These are phyloP conservation scores for Pitangus sulphuratus DNA, from an alignment of 2,797 vertebrate species.

Conservation along the genomic window DNA sequence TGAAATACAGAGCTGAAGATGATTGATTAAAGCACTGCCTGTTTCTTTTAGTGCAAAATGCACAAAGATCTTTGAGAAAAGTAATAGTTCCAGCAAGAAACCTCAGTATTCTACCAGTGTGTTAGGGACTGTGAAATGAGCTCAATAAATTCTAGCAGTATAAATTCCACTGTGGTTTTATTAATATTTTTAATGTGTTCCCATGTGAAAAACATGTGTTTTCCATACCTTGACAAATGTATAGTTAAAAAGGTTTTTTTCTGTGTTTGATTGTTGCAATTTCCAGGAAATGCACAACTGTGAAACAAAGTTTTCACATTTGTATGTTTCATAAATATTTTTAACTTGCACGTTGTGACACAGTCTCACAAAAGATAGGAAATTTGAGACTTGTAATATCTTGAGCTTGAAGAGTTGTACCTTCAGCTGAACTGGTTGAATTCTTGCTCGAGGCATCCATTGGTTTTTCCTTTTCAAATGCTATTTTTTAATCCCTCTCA, in stretches of 20 bases:
- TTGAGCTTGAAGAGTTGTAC: neutral
- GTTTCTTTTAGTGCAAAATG: conserved; percentile 45
- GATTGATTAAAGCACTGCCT: conserved; percentile 21
- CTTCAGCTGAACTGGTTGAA: neutral
- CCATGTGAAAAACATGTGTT: conserved; percentile 73
- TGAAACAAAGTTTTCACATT: conserved; percentile 58
- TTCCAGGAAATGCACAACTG: conserved; percentile 28
- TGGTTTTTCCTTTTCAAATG: neutral
- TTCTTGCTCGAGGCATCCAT: neutral
- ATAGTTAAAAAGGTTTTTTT: neutral
- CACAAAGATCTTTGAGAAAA: conserved; percentile 41
- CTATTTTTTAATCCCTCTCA: neutral
- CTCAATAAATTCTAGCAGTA: conserved; percentile 61
- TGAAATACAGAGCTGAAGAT: conserved; percentile 17
- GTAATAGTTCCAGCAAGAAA: conserved; percentile 35
- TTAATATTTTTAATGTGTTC: conserved; percentile 73
- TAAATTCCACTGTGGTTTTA: conserved; percentile 70
- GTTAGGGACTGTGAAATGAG: conserved; percentile 37
- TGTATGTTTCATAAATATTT: conserved; percentile 34
- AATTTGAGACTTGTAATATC: neutral
- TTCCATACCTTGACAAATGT: conserved; percentile 69
- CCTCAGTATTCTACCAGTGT: neutral
- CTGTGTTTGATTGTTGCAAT: conserved; percentile 24
- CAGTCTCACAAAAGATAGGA: neutral
- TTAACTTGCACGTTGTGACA: neutral